Evolutionary conservation across 2,797 vertebrate species (phyloP).

Genomic region (Coccyzus lansbergi): DNA sequence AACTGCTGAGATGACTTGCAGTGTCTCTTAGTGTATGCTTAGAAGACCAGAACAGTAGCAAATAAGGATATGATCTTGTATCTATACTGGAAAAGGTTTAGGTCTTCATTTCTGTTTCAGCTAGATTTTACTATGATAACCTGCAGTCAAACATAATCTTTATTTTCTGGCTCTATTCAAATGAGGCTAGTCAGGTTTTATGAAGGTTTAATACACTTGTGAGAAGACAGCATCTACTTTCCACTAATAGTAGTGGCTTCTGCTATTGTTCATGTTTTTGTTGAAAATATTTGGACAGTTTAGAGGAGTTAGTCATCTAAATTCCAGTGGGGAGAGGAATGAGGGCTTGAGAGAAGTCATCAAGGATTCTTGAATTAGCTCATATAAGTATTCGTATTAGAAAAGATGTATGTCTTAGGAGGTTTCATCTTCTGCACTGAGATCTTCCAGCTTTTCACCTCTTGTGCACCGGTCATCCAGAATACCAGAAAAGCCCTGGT

Average conservation of each 20-base stretch:
- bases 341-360: neutral
- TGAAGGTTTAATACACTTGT: neutral
- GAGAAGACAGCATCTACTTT: neutral
- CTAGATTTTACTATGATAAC: neutral
- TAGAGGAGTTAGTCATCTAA: neutral
- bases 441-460: neutral
- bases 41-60: neutral
- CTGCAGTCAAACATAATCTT: neutral
- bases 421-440: neutral
- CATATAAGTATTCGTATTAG: neutral
- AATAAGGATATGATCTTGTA: neutral
- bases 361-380: neutral
- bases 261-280: neutral
- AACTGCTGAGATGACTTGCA: neutral
- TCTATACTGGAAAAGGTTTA: neutral
- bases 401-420: neutral
- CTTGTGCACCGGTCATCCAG: neutral
- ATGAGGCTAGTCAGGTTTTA: neutral
- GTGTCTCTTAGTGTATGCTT: neutral
- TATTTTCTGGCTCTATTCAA: neutral
- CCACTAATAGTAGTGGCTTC: neutral
- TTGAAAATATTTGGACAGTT: neutral
- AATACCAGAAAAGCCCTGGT: neutral
- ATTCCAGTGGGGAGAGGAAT: neutral
- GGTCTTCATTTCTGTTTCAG: neutral